Conservation (phyloP, 2,797 vertebrate genomes). For the Amblyraja radiata region DNA sequence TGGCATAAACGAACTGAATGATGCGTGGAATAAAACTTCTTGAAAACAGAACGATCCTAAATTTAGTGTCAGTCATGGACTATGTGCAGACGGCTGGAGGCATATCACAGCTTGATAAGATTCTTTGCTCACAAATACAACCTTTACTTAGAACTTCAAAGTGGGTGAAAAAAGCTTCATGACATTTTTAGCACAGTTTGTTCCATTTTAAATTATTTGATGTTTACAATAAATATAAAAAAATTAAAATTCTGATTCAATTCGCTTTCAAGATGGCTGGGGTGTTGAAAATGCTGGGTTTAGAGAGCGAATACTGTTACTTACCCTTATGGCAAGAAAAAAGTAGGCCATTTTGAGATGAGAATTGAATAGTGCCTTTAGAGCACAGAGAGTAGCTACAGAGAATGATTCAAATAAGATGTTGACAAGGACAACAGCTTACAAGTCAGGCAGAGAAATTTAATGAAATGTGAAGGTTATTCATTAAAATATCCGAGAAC, state of each 20-base stretch:
- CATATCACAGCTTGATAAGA: neutral
- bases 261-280: neutral
- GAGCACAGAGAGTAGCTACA: too few relatives aligned
- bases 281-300: neutral
- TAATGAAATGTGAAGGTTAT: slow-evolving; percentile 19
- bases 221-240: neutral
- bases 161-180: neutral
- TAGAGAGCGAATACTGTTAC: neutral
- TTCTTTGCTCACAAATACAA: slow-evolving; percentile 7
- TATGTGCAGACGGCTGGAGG: neutral
- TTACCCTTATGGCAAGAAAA: neutral
- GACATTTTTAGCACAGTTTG: too few relatives aligned
- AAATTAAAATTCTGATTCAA: neutral
- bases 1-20: neutral
- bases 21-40: neutral
- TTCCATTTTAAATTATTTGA: neutral
- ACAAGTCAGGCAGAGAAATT: neutral
- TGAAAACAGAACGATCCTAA: neutral
- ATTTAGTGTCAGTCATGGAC: neutral
- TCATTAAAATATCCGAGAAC: neutral
- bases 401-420: neutral
- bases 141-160: neutral
- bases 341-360: neutral
- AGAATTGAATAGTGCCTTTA: neutral
- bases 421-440: neutral